phyloP scores from a whole-genome alignment of 2,888 invertebrate species.

The Cerceris ruficornis region DNA sequence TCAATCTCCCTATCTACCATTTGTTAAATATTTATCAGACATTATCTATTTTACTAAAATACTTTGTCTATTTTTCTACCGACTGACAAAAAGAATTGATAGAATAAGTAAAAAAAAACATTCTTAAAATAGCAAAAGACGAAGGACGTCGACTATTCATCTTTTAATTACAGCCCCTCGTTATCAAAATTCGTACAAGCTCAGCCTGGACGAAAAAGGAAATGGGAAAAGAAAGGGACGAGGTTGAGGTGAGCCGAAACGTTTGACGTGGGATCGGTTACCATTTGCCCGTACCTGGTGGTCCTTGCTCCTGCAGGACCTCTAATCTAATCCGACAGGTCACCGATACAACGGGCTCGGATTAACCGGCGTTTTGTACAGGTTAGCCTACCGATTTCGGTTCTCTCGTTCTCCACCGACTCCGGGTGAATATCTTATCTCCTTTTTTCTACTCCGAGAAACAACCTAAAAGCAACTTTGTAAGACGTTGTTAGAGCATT shows the following conservation, averaged over 20 bases:
- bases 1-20: too few relatives aligned
- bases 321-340: constrained; percentile 77
- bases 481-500: constrained; percentile 35
- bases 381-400: constrained; percentile 73
- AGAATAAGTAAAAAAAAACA: too few relatives aligned
- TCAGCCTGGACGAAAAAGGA: constrained; percentile 18
- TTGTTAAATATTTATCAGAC: too few relatives aligned
- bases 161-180: neutral
- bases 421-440: constrained; percentile 47
- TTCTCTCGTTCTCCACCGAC: constrained; percentile 27
- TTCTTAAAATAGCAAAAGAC: too few relatives aligned
- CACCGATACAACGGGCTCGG: constrained; percentile 71
- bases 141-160: too few relatives aligned
- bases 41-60: too few relatives aligned
- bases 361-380: constrained; percentile 76
- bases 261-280: constrained; percentile 71
- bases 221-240: constrained; percentile 24
- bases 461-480: constrained; percentile 39
- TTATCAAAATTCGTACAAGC: too few relatives aligned
- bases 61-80: too few relatives aligned
- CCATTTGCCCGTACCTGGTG: constrained; percentile 71
- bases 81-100: too few relatives aligned
- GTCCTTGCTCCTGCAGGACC: constrained; percentile 66
- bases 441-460: constrained; percentile 27
- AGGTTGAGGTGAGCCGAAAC: constrained; percentile 41